These are phyloP conservation scores for Synergus laeviventris DNA, from an alignment of 2,888 invertebrate genomes.

Conservation along the genomic window DNA sequence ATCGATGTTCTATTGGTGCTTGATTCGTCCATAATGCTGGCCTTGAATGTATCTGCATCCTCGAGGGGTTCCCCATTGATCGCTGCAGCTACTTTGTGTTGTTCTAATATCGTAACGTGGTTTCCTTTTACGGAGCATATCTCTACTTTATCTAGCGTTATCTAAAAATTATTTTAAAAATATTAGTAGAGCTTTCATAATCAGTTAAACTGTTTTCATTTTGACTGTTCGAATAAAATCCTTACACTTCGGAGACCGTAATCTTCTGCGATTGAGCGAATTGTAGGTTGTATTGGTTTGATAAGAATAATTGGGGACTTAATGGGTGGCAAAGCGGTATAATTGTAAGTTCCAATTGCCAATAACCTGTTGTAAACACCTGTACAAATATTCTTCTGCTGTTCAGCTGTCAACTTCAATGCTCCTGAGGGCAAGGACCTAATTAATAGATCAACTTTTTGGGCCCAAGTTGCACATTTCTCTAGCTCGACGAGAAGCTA, in stretches of 20 bases:
- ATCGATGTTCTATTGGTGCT: conserved; percentile 19
- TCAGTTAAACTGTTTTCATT: neutral
- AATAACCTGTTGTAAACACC: conserved; percentile 79
- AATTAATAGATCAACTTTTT: conserved; percentile 78
- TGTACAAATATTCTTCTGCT: conserved; percentile 73
- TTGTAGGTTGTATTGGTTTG: conserved; percentile 80
- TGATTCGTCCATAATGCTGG: conserved; percentile 60
- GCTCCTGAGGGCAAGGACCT: conserved; percentile 75
- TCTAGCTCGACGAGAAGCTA: conserved; percentile 74
- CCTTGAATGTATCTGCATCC: conserved; percentile 64
- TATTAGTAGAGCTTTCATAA: neutral
- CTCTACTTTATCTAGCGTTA: conserved; percentile 79
- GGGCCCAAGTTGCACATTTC: conserved; percentile 78
- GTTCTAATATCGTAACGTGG: conserved; percentile 84
- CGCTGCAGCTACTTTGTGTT: conserved; percentile 78
- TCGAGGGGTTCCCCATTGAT: conserved; percentile 69
- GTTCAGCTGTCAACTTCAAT: conserved; percentile 67
- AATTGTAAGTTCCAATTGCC: conserved; percentile 77
- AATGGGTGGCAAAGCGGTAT: conserved; percentile 76
- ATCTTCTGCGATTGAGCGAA: conserved; percentile 80
- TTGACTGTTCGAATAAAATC: neutral
- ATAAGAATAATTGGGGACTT: conserved; percentile 80
- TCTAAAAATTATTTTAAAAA: conserved; percentile 61
- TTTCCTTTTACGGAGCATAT: conserved; percentile 84
- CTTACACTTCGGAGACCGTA: conserved; percentile 79